Conservation (phyloP, 2,888 invertebrate species). For the Thymelicus acteon region DNA sequence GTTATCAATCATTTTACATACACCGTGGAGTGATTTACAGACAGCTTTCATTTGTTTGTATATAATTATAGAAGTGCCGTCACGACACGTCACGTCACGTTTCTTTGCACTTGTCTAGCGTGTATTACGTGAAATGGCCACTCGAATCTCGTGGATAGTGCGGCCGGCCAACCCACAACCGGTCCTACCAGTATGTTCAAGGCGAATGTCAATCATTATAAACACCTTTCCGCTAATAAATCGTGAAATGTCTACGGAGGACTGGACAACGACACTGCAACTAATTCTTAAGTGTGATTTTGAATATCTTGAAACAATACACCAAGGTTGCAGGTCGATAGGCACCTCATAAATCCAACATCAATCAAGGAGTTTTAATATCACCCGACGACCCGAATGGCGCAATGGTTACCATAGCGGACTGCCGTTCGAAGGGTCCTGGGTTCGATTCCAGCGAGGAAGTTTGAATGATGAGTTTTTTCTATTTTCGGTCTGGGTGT, state of each 20-base stretch:
- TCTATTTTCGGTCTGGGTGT: too few relatives aligned
- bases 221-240: conserved; percentile 34
- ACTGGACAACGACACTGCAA: background rate
- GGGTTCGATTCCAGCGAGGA: too few relatives aligned
- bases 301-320: background rate
- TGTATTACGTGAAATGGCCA: conserved; percentile 23
- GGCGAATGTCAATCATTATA: conserved; percentile 48
- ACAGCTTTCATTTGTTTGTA: conserved; percentile 30
- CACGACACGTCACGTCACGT: background rate
- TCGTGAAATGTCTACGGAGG: conserved; percentile 19
- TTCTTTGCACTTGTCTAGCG: conserved; percentile 16
- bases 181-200: conserved; percentile 45
- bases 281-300: background rate
- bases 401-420: too few relatives aligned
- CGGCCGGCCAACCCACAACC: conserved; percentile 13
- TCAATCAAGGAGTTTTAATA: too few relatives aligned
- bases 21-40: conserved; percentile 13
- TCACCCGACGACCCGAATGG: too few relatives aligned
- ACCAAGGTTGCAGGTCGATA: too few relatives aligned
- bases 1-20: conserved; percentile 21
- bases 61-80: conserved; percentile 23
- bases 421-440: too few relatives aligned
- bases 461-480: too few relatives aligned
- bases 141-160: background rate
- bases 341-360: too few relatives aligned